These are phyloP conservation scores for Jacana jacana DNA, from an alignment of 2,113 vertebrate species.

Conservation along the genomic window DNA sequence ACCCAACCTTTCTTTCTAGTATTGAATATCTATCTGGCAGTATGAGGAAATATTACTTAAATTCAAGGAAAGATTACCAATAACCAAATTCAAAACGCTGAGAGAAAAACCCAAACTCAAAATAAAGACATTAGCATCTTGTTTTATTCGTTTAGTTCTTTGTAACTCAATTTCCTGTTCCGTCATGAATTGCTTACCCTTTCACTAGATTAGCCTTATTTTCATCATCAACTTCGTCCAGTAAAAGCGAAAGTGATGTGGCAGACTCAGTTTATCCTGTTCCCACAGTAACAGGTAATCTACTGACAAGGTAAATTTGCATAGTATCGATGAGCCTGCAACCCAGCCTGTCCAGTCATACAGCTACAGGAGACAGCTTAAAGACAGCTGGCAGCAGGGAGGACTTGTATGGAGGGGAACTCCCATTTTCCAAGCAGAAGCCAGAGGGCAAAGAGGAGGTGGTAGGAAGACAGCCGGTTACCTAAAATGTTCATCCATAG, in stretches of 20 bases:
- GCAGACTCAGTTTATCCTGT: background rate
- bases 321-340: background rate
- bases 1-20: background rate
- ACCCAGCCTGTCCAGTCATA: background rate
- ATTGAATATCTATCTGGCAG: background rate
- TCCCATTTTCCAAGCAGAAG: background rate
- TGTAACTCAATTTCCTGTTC: background rate
- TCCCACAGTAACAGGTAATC: conserved; percentile 7
- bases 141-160: background rate
- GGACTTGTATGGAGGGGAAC: background rate
- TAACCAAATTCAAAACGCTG: background rate
- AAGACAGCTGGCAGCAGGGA: background rate
- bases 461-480: background rate
- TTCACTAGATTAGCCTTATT: background rate
- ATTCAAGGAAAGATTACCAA: background rate
- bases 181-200: background rate
- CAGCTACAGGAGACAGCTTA: background rate
- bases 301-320: background rate
- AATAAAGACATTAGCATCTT: background rate
- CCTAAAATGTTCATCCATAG: background rate
- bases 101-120: background rate
- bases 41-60: background rate
- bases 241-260: background rate
- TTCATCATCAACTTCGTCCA: background rate
- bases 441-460: background rate